Evolutionary conservation across 2,113 vertebrate species (phyloP), one percentile per base, ranked within the genome.

Genomic region (Myodes glareolus): DNA sequence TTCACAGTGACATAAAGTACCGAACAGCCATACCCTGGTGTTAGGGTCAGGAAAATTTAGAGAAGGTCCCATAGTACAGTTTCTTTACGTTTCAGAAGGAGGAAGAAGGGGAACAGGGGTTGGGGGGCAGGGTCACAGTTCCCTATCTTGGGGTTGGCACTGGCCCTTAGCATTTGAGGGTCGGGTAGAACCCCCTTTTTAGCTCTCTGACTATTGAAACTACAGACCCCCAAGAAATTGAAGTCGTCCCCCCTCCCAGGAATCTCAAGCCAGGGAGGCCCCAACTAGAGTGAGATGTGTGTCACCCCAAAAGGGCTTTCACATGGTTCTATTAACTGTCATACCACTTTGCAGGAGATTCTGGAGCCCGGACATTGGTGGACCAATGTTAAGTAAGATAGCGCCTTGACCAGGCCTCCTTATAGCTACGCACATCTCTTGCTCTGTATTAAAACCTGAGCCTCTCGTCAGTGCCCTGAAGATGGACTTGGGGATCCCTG

Each of bases 51-150:
- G 21, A 70, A 58, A 25, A 31, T 33, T n/a, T 29, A 11, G n/a
- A 67, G 1, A 23, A 19, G 23, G 39, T 47, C 7, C 13, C 29
- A 6, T n/a, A 21, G 5, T 2, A n/a, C 1, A 16, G 5, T 25
- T 36, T 25, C 12, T 70, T 80, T 33, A 31, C 7, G 27, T 17
- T 81, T 50, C 4, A 58, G 16, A 21, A 65, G 61, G n/a, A 47
- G 11, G 47, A 2, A 29, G 5, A 55, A 42, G 29, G 58, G 17
- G 14, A 36, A 36, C 4, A 17, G 33, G 14, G 33, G 7, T 33
- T 16, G 31, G 25, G 3, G 4, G 3, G 42, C 45, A 29, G n/a
- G 50, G 11, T 52, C 73, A 12, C 0, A 1, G 25, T 17, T 29
- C 21, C 31, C 0, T 7, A 1, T 63, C 75, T 12, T 39, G 61